A percentile compares a stretch with the other conserved stretches of the same genome.
phyloP scores from a whole-genome alignment of 35 echinoderm and acorn worm genomes.

The Eucidaris tribuloides region DNA sequence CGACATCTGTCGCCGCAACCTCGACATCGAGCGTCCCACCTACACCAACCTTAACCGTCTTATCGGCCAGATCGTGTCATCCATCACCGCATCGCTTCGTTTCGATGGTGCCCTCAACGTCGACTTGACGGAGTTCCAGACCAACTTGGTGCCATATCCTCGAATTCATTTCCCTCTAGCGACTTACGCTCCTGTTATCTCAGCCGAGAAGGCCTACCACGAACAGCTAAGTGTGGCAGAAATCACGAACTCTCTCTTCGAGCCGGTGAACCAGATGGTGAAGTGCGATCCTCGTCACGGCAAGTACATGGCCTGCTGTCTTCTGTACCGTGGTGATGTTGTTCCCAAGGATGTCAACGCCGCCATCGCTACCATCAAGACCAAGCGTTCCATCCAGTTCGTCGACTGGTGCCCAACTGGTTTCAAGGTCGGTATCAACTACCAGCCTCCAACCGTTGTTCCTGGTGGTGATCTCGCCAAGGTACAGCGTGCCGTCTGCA shows the following conservation, averaged over 20 bases:
- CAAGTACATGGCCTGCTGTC: constrained; percentile 67
- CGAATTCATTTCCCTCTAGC: constrained; percentile 72
- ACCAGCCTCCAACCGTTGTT: constrained; percentile 64
- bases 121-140: constrained; percentile 81
- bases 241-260: constrained; percentile 62
- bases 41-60: constrained; percentile 77
- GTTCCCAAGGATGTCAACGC: constrained; percentile 61
- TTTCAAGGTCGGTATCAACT: constrained; percentile 75
- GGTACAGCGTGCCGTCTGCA: constrained; percentile 60
- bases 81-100: constrained; percentile 63
- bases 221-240: constrained; percentile 84
- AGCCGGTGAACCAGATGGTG: constrained; percentile 54
- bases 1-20: constrained; percentile 65
- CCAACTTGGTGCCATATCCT: constrained; percentile 81
- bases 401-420: constrained; percentile 75
- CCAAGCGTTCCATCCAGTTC: constrained; percentile 51
- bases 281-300: constrained; percentile 56
- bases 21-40: constrained; percentile 66
- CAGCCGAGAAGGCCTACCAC: constrained; percentile 89
- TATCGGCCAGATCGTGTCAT: constrained; percentile 70
- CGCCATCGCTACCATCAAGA: constrained; percentile 46
- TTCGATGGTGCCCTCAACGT: constrained; percentile 73
- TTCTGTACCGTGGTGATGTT: constrained; percentile 69
- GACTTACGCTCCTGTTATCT: constrained; percentile 39
- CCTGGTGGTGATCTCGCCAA: constrained; percentile 59